These are phyloP conservation scores for Hetaerina titia DNA, from an alignment of 2,888 invertebrate species.

Conservation along the genomic window DNA sequence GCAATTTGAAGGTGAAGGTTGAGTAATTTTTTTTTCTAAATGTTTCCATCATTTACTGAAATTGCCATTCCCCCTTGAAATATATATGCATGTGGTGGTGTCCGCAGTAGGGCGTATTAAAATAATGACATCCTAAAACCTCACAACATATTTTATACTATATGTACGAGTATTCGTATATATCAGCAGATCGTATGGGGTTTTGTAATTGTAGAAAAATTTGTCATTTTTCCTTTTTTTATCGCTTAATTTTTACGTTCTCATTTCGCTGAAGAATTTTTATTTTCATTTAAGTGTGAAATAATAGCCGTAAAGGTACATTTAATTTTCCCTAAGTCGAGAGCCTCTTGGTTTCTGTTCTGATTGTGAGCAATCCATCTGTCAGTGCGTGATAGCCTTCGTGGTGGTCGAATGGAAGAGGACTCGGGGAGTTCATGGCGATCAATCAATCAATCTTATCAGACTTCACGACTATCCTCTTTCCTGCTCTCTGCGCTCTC, in stretches of 20 bases:
- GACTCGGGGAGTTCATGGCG: conserved; percentile 6
- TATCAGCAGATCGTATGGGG: no score
- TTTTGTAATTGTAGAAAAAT: not conserved
- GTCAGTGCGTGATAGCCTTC: conserved; percentile 1
- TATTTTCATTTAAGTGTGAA: not conserved
- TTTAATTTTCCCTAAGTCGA: not conserved
- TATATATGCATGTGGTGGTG: no score
- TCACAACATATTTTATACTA: no score
- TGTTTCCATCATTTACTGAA: no score
- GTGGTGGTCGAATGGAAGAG: conserved; percentile 27
- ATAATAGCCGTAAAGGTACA: not conserved
- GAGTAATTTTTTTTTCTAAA: no score
- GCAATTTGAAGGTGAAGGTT: no score
- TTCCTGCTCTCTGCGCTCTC: not conserved
- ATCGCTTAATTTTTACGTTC: not conserved
- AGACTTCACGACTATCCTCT: not conserved
- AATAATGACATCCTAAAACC: no score
- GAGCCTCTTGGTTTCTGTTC: not conserved
- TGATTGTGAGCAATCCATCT: not conserved
- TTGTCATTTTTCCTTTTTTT: not conserved
- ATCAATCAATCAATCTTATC: conserved; percentile 30
- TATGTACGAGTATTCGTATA: no score
- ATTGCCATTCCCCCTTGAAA: no score
- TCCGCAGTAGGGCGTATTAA: no score
- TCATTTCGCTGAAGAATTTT: not conserved